A percentile compares a stretch with the other conserved stretches of the same genome.
Conservation (phyloP, 2,888 invertebrate species). For the Conomelus anceps region DNA sequence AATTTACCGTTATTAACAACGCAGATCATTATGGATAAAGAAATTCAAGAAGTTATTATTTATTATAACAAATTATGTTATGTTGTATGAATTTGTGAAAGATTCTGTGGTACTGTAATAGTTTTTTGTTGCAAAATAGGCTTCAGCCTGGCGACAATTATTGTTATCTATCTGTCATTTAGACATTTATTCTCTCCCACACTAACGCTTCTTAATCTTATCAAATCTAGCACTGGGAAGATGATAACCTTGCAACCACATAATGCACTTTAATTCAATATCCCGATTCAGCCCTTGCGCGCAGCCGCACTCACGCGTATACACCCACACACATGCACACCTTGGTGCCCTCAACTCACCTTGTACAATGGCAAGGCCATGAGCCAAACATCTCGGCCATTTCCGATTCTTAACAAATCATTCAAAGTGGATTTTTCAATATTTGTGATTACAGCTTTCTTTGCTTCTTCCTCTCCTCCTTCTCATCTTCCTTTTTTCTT, state of each 20-base stretch:
- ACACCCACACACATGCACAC: background rate
- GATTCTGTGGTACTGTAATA: too few relatives aligned
- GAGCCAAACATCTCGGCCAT: background rate
- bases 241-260: background rate
- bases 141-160: too few relatives aligned
- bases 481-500: background rate
- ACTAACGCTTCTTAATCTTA: background rate
- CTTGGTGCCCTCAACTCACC: slow-evolving; percentile 3
- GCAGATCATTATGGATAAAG: too few relatives aligned
- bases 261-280: background rate
- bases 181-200: too few relatives aligned
- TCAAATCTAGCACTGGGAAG: background rate
- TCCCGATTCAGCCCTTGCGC: background rate
- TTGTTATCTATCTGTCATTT: too few relatives aligned
- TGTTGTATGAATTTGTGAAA: too few relatives aligned
- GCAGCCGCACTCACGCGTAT: background rate
- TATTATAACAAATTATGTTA: too few relatives aligned
- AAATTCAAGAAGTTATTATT: too few relatives aligned
- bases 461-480: background rate
- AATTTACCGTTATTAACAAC: too few relatives aligned
- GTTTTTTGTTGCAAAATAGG: too few relatives aligned
- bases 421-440: slow-evolving; percentile 27
- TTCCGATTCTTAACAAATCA: slow-evolving; percentile 18
- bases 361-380: background rate
- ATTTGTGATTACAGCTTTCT: slow-evolving; percentile 22